phyloP scores from a whole-genome alignment of 1,140 invertebrate species.

The Papilio xuthus region DNA sequence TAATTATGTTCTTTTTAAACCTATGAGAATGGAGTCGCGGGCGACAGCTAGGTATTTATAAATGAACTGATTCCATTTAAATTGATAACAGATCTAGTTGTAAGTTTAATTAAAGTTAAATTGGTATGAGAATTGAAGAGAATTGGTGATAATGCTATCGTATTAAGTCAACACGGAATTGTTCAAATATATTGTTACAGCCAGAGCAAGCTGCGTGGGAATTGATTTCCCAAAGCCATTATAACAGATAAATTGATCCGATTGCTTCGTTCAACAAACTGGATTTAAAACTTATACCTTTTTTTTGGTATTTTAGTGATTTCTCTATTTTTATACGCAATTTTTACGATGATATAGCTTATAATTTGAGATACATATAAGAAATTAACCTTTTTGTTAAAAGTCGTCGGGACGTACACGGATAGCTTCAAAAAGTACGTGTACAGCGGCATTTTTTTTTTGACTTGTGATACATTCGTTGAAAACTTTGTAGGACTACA shows the following conservation, averaged over 20 bases:
- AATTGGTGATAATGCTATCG: neutral
- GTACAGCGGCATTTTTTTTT: too few species aligned
- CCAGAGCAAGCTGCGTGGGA: conserved; percentile 20
- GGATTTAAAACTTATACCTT: neutral
- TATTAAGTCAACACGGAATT: neutral
- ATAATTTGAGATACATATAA: too few species aligned
- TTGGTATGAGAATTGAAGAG: neutral
- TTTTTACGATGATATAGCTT: too few species aligned
- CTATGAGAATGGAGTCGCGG: too few species aligned
- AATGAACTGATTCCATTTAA: neutral
- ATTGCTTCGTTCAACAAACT: neutral
- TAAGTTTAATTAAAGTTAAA: neutral
- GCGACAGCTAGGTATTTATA: too few species aligned
- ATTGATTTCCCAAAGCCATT: conserved; percentile 25
- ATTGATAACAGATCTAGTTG: too few species aligned
- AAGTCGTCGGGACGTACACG: too few species aligned
- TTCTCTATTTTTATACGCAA: neutral
- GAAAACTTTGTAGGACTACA: too few species aligned
- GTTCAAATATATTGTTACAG: neutral
- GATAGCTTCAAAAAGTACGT: too few species aligned
- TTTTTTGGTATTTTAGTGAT: neutral
- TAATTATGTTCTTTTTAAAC: too few species aligned
- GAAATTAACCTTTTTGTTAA: too few species aligned
- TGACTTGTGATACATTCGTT: too few species aligned
- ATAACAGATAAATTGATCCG: conserved; percentile 10